Evolutionary conservation across 2,888 invertebrate genomes (phyloP), one percentile per base, ranked within the genome.

Genomic region (Ecliptopera silaceata): DNA sequence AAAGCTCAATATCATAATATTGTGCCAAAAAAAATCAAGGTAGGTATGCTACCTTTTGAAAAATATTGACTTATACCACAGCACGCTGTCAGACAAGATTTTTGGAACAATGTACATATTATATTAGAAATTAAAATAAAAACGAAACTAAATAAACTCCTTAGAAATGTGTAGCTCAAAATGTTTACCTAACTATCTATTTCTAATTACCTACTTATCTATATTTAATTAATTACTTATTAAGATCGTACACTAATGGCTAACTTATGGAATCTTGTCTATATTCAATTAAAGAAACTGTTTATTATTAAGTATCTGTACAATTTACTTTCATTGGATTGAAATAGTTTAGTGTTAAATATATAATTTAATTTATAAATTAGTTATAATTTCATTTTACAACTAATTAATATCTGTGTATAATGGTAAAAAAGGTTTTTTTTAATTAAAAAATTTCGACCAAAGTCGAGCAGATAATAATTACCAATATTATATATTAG

Each of bases 81-180:
- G 72, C 75, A 72, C 79, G 69, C 59, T 22, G 65, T 71, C 72
- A 76, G 73, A 72, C 71, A 75, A 63, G 73, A 80, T 73, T 88
- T 87, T 88, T 87, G 86, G 85, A 88, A 74, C 84, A 78, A 83
- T 88, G 88, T 88, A 88, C 86, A 88, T 88, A 86, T 78, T 84
- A 84, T 72, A 82, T 76, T 77, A 72, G 64, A 75, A 75, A 81
- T 79, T 77, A 71, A 71, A 5, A 71, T 69, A 68, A 61, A 69
- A 69, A 63, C 66, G 66, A 70, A 64, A 71, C 70, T 73, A 73
- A 74, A 71, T 60, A 74, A 80, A 70, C 79, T 80, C 74, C 10
- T 70, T 88, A 87, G 86, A 75, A 61, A 76, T 77, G 72, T 82
- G 85, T 88, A 88, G 88, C 84, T 87, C 87, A 85, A 86, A 80